Conservation (phyloP, 2,888 invertebrate genomes). For the Lycaena phlaeas region DNA sequence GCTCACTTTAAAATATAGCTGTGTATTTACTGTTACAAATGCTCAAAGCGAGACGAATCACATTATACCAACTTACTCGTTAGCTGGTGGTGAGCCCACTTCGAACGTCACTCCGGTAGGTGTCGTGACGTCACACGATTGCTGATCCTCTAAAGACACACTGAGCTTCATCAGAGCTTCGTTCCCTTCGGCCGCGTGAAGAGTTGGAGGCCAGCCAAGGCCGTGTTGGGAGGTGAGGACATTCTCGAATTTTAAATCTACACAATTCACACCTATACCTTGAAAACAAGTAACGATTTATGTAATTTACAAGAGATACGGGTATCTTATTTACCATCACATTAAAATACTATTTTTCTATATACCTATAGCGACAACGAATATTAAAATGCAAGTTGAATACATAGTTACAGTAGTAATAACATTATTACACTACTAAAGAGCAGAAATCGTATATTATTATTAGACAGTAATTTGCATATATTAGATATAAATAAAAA, state of each 20-base stretch:
- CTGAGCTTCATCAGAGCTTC: slow-evolving; percentile 44
- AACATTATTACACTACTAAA: neutral
- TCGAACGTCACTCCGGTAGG: slow-evolving; percentile 39
- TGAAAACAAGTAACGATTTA: neutral
- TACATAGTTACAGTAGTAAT: neutral
- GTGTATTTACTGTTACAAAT: no score
- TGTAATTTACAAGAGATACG: neutral
- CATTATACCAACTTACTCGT: slow-evolving; percentile 30
- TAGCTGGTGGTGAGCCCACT: slow-evolving; percentile 31
- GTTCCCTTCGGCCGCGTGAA: slow-evolving; percentile 41
- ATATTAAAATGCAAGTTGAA: neutral
- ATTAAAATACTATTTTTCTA: no score
- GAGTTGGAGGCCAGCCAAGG: slow-evolving; percentile 43
- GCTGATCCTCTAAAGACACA: slow-evolving; percentile 28
- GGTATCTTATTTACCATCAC: no score
- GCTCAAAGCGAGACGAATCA: no score
- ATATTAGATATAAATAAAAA: neutral
- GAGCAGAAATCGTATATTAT: neutral
- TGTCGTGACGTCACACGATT: slow-evolving; percentile 37
- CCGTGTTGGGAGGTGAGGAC: slow-evolving; percentile 46
- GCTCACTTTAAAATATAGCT: no score
- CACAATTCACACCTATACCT: neutral
- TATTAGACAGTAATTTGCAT: no score
- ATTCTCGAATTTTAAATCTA: slow-evolving; percentile 31
- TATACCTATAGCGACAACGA: neutral